Evolutionary conservation across 2,888 invertebrate genomes (phyloP), one percentile per base, ranked within the genome.

Genomic region (Mythimna pallens): DNA sequence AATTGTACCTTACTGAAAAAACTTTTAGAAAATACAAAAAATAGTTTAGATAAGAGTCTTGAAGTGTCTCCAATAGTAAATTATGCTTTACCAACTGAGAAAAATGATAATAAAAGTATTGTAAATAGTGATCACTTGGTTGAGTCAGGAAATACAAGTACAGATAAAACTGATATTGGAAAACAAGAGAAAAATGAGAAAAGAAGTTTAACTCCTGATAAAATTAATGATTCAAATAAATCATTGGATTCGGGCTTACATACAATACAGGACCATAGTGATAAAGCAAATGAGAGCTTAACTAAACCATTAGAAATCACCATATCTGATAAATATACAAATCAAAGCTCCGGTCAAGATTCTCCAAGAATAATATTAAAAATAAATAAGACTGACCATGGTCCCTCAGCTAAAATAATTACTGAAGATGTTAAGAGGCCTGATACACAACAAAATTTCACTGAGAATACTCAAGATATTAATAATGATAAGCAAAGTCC

Each of bases 291-390:
- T 86, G 94, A 94, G 76, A 93, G 87, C 86, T 78, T 95, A 68
- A 93, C 93, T 78, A 94, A 94, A 84, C 96, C 96, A n/a, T 88
- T 96, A 88, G 96, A 96, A 92, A 95, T 96, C 64, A 92, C 90
- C 76, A 93, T 95, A 76, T 90, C 94, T 77, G 95, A 96, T 72
- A 95, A 94, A 86, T 75, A 91, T 55, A 85, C 91, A 34, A 92
- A 90, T 90, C 93, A 93, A 86, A 93, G 93, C 77, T 94, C 95
- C 67, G 96, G 95, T 61, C 96, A 96, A 91, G 96, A 96, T 87
- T 97, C 96, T 43, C 96, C 97, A 71, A 90, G 97, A 87, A 97
- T 97, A 84, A 97, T 97, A 83, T 93, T 97, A 86, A 97, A 97
- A 93, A 97, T 97, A 84, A 97, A 97, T 89, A 97, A 97, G 94